phyloP scores from a whole-genome alignment of 2,113 vertebrate species.

The Arothron firmamentum region DNA sequence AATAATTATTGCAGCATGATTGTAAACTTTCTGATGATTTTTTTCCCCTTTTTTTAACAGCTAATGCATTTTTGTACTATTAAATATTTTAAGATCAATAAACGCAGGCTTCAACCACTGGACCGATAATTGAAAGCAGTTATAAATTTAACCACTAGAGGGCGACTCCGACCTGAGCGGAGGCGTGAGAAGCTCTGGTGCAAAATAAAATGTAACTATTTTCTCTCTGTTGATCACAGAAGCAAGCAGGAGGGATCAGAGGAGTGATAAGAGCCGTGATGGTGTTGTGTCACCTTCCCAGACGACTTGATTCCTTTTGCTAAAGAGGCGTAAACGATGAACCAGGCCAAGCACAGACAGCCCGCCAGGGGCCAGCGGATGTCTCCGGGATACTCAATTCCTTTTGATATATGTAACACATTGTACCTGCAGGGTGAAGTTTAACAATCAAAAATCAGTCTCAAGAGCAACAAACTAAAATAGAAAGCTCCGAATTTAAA shows the following conservation, averaged over 20 bases:
- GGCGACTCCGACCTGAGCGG: background rate
- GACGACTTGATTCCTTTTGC: conserved; percentile 99
- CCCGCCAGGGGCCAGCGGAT: conserved; percentile 91
- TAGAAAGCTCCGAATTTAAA: background rate
- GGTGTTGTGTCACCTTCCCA: conserved; percentile 82
- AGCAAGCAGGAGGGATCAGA: background rate
- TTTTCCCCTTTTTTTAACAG: too few relatives aligned
- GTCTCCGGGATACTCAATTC: conserved; percentile 94
- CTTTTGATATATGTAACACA: conserved; percentile 96
- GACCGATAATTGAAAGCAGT: too few relatives aligned
- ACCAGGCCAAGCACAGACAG: conserved; percentile 90
- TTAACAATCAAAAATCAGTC: conserved; percentile 3
- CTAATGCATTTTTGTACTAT: too few relatives aligned
- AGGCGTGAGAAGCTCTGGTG: too few relatives aligned
- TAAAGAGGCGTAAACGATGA: conserved; percentile 92
- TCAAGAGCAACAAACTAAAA: background rate
- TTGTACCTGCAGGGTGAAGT: conserved; percentile 81
- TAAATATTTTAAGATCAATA: too few relatives aligned
- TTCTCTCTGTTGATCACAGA: background rate
- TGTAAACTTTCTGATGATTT: too few relatives aligned
- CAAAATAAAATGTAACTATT: background rate
- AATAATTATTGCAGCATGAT: too few relatives aligned
- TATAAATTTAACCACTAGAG: conserved; percentile 1
- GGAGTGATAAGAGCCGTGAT: background rate
- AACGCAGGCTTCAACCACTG: too few relatives aligned